A percentile compares a stretch with the other conserved stretches of the same genome.
phyloP scores from a whole-genome alignment of 2,888 invertebrate species.

The Hypena proboscidalis region DNA sequence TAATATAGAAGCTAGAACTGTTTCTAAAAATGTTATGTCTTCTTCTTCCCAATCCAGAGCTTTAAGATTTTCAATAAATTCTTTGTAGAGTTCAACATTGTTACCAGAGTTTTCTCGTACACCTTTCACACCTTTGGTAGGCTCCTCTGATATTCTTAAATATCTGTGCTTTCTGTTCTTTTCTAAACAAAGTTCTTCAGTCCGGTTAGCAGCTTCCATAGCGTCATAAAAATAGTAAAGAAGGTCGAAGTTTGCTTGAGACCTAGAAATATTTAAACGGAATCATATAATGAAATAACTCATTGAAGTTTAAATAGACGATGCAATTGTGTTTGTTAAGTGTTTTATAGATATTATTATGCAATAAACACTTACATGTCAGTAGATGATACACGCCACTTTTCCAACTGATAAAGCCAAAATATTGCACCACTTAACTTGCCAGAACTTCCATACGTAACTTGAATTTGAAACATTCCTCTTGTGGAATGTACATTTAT shows the following conservation, averaged over 20 bases:
- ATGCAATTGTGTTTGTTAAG: too few species aligned
- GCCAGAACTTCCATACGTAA: conserved; percentile 93
- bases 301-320: too few species aligned
- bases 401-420: conserved; percentile 94
- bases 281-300: too few species aligned
- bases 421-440: conserved; percentile 96
- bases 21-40: conserved; percentile 89
- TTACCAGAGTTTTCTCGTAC: conserved; percentile 87
- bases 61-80: conserved; percentile 87
- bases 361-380: conserved; percentile 86
- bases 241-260: conserved; percentile 95
- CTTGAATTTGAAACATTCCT: conserved; percentile 91
- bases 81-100: conserved; percentile 87
- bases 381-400: conserved; percentile 92
- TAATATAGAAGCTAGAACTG: conserved; percentile 90
- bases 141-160: conserved; percentile 87
- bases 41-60: conserved; percentile 90
- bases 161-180: conserved; percentile 90
- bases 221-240: conserved; percentile 96
- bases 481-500: conserved; percentile 94
- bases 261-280: conserved; percentile 78
- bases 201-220: conserved; percentile 88
- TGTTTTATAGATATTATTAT: background rate
- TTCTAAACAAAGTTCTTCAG: conserved; percentile 88
- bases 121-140: conserved; percentile 84